Evolutionary conservation across 2,113 vertebrate species (phyloP).

Genomic region (Dermatemys mawii): DNA sequence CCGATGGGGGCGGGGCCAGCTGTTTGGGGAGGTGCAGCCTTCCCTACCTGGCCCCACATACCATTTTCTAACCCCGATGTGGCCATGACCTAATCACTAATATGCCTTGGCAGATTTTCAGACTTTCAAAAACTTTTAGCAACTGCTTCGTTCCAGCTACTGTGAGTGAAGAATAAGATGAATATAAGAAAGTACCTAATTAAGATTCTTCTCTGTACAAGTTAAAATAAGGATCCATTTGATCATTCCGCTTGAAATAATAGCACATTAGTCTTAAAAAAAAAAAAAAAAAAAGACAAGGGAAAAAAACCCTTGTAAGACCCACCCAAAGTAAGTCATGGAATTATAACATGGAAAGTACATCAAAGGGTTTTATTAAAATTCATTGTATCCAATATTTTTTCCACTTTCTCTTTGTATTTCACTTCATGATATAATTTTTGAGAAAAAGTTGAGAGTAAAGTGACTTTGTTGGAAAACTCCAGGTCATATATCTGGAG

Average conservation of each 20-base stretch:
- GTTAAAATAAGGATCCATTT: neutral
- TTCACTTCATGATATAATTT: neutral
- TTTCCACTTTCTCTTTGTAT: accelerated
- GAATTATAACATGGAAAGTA: neutral
- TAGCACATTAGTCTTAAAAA: neutral
- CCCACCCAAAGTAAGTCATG: neutral
- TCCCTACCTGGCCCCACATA: too few relatives aligned
- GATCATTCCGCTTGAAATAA: neutral
- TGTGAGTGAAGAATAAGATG: accelerated
- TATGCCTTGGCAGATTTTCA: accelerated
- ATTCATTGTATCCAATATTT: neutral
- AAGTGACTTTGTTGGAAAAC: neutral
- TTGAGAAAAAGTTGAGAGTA: accelerated
- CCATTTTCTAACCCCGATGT: too few relatives aligned
- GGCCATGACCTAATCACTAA: accelerated
- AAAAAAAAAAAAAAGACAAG: neutral
- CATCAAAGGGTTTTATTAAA: neutral
- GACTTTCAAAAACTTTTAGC: neutral
- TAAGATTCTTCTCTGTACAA: neutral
- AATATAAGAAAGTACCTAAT: accelerated
- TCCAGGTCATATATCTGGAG: neutral
- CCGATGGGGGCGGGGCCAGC: too few relatives aligned
- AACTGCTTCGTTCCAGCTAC: neutral
- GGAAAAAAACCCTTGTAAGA: neutral
- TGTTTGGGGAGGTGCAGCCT: too few relatives aligned